Conservation (phyloP, 2,888 invertebrate species). For the Leptinotarsa rubiginosa region DNA sequence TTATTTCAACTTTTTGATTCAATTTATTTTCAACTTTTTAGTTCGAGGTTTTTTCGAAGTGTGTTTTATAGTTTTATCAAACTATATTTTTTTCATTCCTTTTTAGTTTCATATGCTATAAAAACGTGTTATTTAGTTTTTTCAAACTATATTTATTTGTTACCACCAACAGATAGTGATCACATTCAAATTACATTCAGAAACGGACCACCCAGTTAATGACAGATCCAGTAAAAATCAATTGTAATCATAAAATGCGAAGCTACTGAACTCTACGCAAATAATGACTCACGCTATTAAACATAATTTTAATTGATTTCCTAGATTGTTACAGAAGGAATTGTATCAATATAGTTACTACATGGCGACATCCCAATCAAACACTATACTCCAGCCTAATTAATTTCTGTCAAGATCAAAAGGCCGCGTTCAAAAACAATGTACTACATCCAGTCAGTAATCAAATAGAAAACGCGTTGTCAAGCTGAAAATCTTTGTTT, state of each 20-base stretch:
- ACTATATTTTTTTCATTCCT: too few species aligned
- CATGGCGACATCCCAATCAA: conserved; percentile 8
- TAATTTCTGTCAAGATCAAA: conserved; percentile 6
- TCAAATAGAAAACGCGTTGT: not conserved
- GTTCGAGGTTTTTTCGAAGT: too few species aligned
- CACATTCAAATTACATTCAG: too few species aligned
- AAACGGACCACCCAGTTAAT: too few species aligned
- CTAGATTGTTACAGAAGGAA: not conserved
- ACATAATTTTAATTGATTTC: not conserved
- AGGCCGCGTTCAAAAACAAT: not conserved
- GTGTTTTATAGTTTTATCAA: too few species aligned
- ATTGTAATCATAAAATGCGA: not conserved
- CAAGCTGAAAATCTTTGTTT: not conserved
- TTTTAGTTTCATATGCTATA: too few species aligned
- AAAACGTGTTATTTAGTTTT: too few species aligned
- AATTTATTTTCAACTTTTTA: too few species aligned
- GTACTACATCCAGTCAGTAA: not conserved
- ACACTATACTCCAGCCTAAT: not conserved
- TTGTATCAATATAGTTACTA: not conserved
- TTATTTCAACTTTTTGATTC: too few species aligned
- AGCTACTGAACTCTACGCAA: not conserved
- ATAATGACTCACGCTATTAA: not conserved
- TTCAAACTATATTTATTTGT: too few species aligned
- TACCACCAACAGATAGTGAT: too few species aligned
- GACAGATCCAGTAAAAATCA: not conserved